Evolutionary conservation across 2,113 vertebrate genomes (phyloP).

Genomic region (Cyprinodon brontotheroides): DNA sequence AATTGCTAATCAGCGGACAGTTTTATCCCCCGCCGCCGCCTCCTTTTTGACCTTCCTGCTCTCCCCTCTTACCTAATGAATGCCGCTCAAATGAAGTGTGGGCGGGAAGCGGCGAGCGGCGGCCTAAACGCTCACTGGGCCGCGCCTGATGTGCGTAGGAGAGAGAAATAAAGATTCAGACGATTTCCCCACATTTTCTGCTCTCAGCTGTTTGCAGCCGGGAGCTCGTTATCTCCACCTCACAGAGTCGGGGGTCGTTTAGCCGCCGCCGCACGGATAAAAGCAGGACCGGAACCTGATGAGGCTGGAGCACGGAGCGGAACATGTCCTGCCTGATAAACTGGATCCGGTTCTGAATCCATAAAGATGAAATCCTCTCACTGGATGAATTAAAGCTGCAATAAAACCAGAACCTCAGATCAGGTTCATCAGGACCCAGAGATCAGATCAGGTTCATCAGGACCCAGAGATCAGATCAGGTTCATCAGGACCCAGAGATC

Average conservation of each 20-base stretch:
- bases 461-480: no score
- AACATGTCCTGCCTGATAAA: not conserved
- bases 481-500: no score
- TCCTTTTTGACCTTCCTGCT: conserved; percentile 45
- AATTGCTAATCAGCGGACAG: conserved; percentile 83
- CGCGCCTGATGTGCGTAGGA: conserved; percentile 71
- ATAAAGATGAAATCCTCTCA: no score
- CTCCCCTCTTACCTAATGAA: conserved; percentile 73
- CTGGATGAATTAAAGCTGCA: no score
- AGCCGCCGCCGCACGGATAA: not conserved
- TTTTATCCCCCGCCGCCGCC: conserved; percentile 67
- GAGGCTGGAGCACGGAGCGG: not conserved
- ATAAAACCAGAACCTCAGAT: no score
- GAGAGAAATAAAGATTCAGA: conserved; percentile 48
- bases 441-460: no score
- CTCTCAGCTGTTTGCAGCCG: not conserved
- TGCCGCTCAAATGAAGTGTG: conserved; percentile 77
- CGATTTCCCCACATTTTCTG: conserved; percentile 35
- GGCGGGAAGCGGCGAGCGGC: conserved; percentile 51
- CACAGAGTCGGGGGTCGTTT: not conserved
- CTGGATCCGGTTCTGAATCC: no score
- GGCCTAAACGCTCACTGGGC: conserved; percentile 69
- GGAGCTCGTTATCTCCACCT: conserved; percentile 36
- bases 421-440: no score
- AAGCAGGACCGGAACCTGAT: conserved; percentile 5